Percentiles rank a stretch among this genome's conserved stretches.
Evolutionary conservation across 2,797 vertebrate species (phyloP).

Genomic region (Semaprochilodus insignis): DNA sequence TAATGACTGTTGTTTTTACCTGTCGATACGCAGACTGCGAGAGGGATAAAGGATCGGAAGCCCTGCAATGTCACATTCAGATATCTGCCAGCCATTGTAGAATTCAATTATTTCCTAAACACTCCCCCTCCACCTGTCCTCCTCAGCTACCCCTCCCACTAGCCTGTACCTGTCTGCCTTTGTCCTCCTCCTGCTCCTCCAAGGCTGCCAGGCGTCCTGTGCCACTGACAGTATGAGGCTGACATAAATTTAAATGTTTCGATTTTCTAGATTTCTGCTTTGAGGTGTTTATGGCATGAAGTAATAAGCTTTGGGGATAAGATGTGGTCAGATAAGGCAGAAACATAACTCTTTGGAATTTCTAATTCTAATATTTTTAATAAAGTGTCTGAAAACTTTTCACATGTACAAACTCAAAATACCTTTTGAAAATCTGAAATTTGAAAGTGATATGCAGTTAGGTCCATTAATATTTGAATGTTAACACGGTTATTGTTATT

Average conservation of each 20-base stretch:
- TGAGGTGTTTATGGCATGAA: no score
- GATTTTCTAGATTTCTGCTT: not conserved
- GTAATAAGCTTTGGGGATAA: no score
- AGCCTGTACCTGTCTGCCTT: constrained; percentile 68
- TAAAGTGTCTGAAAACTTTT: no score
- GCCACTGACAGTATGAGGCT: constrained; percentile 59
- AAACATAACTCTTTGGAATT: no score
- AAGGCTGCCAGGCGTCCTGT: constrained; percentile 60
- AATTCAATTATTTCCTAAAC: constrained; percentile 83
- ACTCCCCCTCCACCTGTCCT: constrained; percentile 62
- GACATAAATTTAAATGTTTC: not conserved
- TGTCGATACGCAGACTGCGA: constrained; percentile 82
- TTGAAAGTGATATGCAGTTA: no score
- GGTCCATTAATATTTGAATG: no score
- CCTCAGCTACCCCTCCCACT: constrained; percentile 29
- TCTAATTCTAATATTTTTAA: no score
- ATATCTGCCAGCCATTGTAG: constrained; percentile 85
- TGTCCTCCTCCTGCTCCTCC: constrained; percentile 37
- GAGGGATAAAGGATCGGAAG: constrained; percentile 82
- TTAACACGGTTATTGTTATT: no score
- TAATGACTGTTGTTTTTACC: constrained; percentile 89
- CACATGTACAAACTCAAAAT: no score
- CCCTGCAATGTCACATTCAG: constrained; percentile 87
- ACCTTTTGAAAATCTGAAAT: no score
- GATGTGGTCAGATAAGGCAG: no score